These are phyloP conservation scores for Aurelia sp. DNA, from an alignment of 30 jellyfish, hydroid and myxozoan species.

Conservation along the genomic window DNA sequence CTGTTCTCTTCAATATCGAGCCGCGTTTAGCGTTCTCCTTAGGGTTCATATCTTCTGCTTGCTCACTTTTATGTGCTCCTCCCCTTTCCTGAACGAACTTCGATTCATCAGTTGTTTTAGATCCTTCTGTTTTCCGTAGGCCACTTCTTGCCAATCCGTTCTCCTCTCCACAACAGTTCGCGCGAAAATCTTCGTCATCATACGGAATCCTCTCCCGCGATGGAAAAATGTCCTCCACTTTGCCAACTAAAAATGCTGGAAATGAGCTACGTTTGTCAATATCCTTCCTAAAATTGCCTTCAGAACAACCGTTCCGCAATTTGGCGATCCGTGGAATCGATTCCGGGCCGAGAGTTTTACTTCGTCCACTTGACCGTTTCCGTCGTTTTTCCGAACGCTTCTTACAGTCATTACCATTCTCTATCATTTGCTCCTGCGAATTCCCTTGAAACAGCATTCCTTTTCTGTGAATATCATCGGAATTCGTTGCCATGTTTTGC, in stretches of 20 bases:
- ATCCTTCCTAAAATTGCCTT: not conserved
- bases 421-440: too few relatives aligned
- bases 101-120: too few relatives aligned
- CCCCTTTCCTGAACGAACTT: too few relatives aligned
- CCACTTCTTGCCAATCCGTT: too few relatives aligned
- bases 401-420: not conserved
- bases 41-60: not conserved
- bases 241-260: slow-evolving; percentile 24
- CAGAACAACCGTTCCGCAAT: not conserved
- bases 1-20: slow-evolving; percentile 10
- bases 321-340: slow-evolving; percentile 25
- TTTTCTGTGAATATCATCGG: too few relatives aligned
- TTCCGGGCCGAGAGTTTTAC: slow-evolving; percentile 76
- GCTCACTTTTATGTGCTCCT: too few relatives aligned
- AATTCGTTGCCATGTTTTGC: too few relatives aligned
- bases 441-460: too few relatives aligned
- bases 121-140: too few relatives aligned
- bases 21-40: not conserved
- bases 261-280: slow-evolving; percentile 20
- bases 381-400: not conserved
- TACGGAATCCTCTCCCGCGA: slow-evolving; percentile 19
- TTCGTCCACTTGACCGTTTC: slow-evolving; percentile 25
- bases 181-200: too few relatives aligned
- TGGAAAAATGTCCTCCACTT: slow-evolving; percentile 26
- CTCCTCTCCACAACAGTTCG: too few relatives aligned